These are phyloP conservation scores for Bombus terrestris DNA, from an alignment of 1,140 invertebrate genomes.

Conservation along the genomic window DNA sequence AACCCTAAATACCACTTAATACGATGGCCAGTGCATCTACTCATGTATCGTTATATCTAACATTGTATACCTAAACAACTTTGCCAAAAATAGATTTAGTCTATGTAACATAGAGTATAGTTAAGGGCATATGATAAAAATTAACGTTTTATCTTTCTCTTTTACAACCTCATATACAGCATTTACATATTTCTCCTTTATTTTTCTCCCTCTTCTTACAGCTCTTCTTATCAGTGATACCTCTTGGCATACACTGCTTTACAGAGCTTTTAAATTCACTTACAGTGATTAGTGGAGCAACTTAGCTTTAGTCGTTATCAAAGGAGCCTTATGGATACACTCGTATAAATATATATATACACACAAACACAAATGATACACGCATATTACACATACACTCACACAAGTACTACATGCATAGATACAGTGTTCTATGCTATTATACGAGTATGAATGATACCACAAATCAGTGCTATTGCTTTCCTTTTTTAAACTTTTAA, in stretches of 20 bases:
- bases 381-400: conserved; percentile 65
- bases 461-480: conserved; percentile 11
- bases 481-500: not conserved
- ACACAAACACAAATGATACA: conserved; percentile 16
- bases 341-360: conserved; percentile 38
- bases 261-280: conserved; percentile 41
- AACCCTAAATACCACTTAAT: conserved; percentile 80
- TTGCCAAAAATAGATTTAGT: conserved; percentile 84
- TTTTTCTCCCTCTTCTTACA: conserved; percentile 29
- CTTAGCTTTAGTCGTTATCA: conserved; percentile 77
- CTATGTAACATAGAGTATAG: conserved; percentile 82
- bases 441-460: conserved; percentile 44
- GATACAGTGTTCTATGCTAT: conserved; percentile 42
- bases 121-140: conserved; percentile 78
- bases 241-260: conserved; percentile 39
- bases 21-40: conserved; percentile 82
- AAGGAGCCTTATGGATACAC: conserved; percentile 77
- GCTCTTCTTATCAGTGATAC: conserved; percentile 52
- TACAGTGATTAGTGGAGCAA: conserved; percentile 65
- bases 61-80: conserved; percentile 82
- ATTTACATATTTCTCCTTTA: conserved; percentile 48
- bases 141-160: conserved; percentile 66
- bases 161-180: conserved; percentile 46
- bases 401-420: conserved; percentile 47
- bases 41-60: conserved; percentile 80